Base-by-base conservation (phyloP, 2,113 vertebrate species). In the Seriola aureovittata region DNA sequence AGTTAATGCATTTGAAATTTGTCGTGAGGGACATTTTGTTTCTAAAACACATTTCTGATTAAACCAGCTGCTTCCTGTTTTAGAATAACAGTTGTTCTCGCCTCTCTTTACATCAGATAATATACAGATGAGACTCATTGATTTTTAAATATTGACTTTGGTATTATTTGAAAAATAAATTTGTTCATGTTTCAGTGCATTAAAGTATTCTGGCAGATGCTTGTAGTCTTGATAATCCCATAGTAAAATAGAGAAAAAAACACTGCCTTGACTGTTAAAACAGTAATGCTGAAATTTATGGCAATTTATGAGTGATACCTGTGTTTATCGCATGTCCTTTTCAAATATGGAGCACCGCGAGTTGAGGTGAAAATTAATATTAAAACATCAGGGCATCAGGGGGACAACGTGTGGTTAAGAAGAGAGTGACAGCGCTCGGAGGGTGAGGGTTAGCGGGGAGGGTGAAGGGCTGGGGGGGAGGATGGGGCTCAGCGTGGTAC, bases 401-500 rank as follows among this genome's bases (percentile, higher is more conserved):
- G 32, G 55, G 38, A 23, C 19, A 75, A 63, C 11, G 32, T 70
- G 60, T 23, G 23, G 64, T 23, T 19, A 40, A 78, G 54, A 44
- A 52, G 62, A 70, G n/a, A 66, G 70, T 40, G 58, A 58, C 23
- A 42, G 40, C 0, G 64, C 80, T 78, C 0, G 9, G 63, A 71
- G 82, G 58, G 57, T 71, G 67, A 84, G 40, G 64, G 67, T 77
- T 54, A 50, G 68, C 59, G 63, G 50, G 62, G 65, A 76, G 75
- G 69, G 72, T 87, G 82, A 78, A 87, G 85, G 85, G 58, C 65
- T 75, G 59, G 12, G 32, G 32, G 52, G 66, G 80, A 78, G 78
- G 82, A 73, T 58, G 72, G 36, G 74, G 48, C 82, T 73, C 91
- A 92, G 91, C 74, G 11, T 88, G 90, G 77, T 54, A 55, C 81